Evolutionary conservation across 1,140 invertebrate genomes (phyloP).

Genomic region (Leptoteleia sp.): DNA sequence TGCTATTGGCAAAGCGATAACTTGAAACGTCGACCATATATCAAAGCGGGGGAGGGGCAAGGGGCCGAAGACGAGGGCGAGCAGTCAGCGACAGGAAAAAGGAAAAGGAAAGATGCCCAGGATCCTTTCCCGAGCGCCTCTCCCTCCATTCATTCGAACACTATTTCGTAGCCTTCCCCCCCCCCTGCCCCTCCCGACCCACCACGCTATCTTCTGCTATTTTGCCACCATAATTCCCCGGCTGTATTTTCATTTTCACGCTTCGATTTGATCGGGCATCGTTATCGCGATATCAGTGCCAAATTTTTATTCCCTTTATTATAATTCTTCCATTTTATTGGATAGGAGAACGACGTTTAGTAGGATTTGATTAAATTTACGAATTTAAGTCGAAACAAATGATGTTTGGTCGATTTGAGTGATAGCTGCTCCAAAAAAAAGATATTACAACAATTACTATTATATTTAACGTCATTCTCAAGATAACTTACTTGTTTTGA

Average conservation of each 20-base stretch:
- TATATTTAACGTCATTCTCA: no score
- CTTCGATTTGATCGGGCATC: conserved; percentile 39
- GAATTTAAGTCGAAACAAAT: no score
- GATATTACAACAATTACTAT: no score
- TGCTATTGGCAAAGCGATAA: conserved; percentile 81
- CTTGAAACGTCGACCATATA: conserved; percentile 79
- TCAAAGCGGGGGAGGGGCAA: conserved; percentile 67
- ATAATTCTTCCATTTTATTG: no score
- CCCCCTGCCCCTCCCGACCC: not conserved
- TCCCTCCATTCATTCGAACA: conserved; percentile 40
- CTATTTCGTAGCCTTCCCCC: conserved; percentile 1
- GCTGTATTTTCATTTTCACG: conserved; percentile 55
- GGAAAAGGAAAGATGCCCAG: conserved; percentile 35
- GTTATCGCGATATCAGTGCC: conserved; percentile 1
- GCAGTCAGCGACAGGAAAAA: conserved; percentile 44
- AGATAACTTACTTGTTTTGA: no score
- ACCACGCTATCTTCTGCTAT: conserved; percentile 24
- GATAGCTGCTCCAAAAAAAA: no score
- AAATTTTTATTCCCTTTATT: conserved; percentile 26
- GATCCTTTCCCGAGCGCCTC: conserved; percentile 35
- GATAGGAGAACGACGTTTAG: no score
- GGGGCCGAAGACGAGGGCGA: conserved; percentile 9
- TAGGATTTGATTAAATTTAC: no score
- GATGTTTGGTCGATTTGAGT: no score
- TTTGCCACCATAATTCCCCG: conserved; percentile 43